Evolutionary conservation across 35 echinoderm and acorn worm genomes (phyloP), one percentile per base, ranked within the genome.

Genomic region (Chiridota heheva): DNA sequence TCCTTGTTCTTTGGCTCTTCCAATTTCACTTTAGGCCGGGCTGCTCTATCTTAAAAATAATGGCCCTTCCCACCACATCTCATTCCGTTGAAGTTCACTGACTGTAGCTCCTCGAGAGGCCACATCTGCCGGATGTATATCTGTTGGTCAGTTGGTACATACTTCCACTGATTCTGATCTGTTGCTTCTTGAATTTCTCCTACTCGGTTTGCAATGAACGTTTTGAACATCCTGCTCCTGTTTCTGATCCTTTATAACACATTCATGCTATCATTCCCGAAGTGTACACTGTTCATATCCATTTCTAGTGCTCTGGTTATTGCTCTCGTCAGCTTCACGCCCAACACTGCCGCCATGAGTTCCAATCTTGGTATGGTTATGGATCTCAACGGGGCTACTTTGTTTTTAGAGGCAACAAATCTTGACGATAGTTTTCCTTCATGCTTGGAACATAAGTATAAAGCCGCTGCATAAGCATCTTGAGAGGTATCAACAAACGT

Each of bases 401-500:
- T 78, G 1, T 46, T 60, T 40, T 60, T 57, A 24, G 47, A 56
- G 2, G 31, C 73, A 17, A 57, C 73, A 15, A 78, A 57, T 57
- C 73, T 56, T 39, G 47, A n/a, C 1, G 4, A 58, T 35, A 20
- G 30, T 25, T 15, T 29, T 24, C 49, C 43, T 36, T 73, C n/a
- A 26, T 46, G 44, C 25, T 6, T 44, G 17, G 18, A 49, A 45
- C 70, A 73, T 33, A 60, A 1, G 60, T 78, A 78, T 36, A 60
- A 33, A 10, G 60, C 73, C 1, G 73, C 44, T 2, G 47, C 73
- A 78, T 78, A 78, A 36, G 73, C 73, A 37, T 78, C 47, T 1
- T 60, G 18, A 8, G 73, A 78, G 29, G 70, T 42, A 65, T 86
- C 83, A 3, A 65, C 70, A 86, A 86, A 86, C 10, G 35, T 38